Evolutionary conservation across 2,797 vertebrate genomes (phyloP).

Genomic region (Tamandua tetradactyla): DNA sequence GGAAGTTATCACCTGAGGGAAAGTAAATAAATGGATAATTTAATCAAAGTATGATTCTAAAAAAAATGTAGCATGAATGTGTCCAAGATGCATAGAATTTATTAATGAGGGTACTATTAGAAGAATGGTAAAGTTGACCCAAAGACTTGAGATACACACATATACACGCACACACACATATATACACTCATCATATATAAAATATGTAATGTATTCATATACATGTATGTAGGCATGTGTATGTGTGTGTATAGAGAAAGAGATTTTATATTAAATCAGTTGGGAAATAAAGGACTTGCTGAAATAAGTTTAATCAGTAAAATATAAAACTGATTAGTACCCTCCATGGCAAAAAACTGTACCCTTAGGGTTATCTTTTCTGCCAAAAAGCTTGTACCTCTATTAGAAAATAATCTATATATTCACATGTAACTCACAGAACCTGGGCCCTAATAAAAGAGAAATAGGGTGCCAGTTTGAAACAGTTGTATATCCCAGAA

Average conservation of each 20-base stretch:
- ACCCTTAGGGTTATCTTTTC: constrained; percentile 50
- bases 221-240: background rate
- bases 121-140: background rate
- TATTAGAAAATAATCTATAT: constrained; percentile 51
- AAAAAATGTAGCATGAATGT: background rate
- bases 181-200: too few relatives aligned
- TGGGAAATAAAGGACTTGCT: constrained; percentile 23
- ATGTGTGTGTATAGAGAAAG: background rate
- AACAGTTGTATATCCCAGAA: too few relatives aligned
- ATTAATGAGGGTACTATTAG: background rate
- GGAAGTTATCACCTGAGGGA: background rate
- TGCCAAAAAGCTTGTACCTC: constrained; percentile 54
- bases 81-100: constrained; percentile 4
- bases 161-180: background rate
- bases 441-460: constrained; percentile 37
- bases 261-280: background rate
- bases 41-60: background rate
- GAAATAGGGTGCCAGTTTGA: too few relatives aligned
- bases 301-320: constrained; percentile 34
- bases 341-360: constrained; percentile 34
- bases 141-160: background rate
- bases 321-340: constrained; percentile 61
- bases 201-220: background rate
- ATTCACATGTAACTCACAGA: constrained; percentile 54
- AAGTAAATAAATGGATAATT: constrained; percentile 16